Conservation (phyloP, 2,113 vertebrate genomes). For the Brachyistius frenatus region DNA sequence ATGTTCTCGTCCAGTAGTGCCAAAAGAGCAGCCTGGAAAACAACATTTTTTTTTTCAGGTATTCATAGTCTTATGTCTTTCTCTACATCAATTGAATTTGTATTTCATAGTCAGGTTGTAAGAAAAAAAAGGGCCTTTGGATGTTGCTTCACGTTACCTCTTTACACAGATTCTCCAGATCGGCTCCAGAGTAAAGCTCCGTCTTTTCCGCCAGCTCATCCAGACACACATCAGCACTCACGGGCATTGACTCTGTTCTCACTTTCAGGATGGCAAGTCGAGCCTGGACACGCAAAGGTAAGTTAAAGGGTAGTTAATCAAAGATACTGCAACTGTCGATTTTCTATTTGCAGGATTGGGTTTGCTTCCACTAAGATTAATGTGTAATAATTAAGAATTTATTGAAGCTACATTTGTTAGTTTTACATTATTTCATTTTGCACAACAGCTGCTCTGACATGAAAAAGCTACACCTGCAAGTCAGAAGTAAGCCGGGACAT, state of each 20-base stretch:
- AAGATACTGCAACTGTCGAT: not conserved
- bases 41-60: not conserved
- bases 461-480: too few species aligned
- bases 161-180: constrained; percentile 94
- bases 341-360: too few species aligned
- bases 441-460: too few species aligned
- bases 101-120: not conserved
- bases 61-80: not conserved
- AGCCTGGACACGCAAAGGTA: constrained; percentile 77
- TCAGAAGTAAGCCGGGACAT: too few species aligned
- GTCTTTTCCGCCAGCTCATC: constrained; percentile 86
- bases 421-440: too few species aligned
- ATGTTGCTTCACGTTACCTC: constrained; percentile 84
- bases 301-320: not conserved
- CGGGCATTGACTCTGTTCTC: constrained; percentile 85
- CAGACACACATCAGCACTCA: constrained; percentile 86
- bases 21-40: constrained; percentile 90
- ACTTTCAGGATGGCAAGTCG: constrained; percentile 90
- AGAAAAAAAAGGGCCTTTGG: too few species aligned
- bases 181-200: constrained; percentile 92
- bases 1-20: constrained; percentile 90
- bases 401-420: too few species aligned
- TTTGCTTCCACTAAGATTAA: too few species aligned
- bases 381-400: too few species aligned
- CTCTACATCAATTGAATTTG: not conserved